A percentile compares a stretch with the other conserved stretches of the same genome.
phyloP scores from a whole-genome alignment of 1,140 invertebrate genomes.

The Gryllus bimaculatus region DNA sequence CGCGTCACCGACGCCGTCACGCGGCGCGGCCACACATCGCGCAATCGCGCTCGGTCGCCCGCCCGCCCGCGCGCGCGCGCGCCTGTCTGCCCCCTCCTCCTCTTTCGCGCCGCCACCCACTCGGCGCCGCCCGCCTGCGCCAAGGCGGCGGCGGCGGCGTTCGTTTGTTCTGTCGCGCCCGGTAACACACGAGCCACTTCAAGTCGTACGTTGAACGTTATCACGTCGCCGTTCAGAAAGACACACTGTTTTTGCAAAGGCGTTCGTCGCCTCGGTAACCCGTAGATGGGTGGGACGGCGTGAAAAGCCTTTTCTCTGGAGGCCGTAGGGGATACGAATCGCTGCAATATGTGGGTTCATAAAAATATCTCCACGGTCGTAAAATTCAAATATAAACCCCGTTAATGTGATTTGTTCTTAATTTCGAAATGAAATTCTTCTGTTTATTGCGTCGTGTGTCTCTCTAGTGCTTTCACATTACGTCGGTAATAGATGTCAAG shows the following conservation, averaged over 20 bases:
- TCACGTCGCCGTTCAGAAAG: neutral
- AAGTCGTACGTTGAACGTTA: neutral
- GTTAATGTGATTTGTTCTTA: slow-evolving; percentile 1
- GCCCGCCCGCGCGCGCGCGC: too few relatives aligned
- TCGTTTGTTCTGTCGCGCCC: neutral
- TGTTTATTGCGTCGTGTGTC: neutral
- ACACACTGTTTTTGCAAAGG: neutral
- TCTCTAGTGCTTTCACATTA: neutral
- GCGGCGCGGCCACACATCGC: too few relatives aligned
- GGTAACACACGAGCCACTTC: neutral
- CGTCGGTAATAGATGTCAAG: neutral
- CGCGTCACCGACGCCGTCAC: too few relatives aligned
- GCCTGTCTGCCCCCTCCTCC: too few relatives aligned
- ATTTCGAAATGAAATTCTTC: neutral
- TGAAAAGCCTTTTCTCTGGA: neutral
- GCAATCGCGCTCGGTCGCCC: too few relatives aligned
- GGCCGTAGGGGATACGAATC: neutral
- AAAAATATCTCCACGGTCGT: neutral
- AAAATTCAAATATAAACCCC: neutral
- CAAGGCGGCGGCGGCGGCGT: neutral
- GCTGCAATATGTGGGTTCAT: neutral
- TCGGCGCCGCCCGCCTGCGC: neutral
- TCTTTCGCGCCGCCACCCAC: too few relatives aligned
- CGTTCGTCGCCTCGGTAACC: neutral
- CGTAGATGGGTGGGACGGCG: neutral